These are phyloP conservation scores for Diabrotica undecimpunctata DNA, from an alignment of 1,140 invertebrate genomes.

Conservation along the genomic window DNA sequence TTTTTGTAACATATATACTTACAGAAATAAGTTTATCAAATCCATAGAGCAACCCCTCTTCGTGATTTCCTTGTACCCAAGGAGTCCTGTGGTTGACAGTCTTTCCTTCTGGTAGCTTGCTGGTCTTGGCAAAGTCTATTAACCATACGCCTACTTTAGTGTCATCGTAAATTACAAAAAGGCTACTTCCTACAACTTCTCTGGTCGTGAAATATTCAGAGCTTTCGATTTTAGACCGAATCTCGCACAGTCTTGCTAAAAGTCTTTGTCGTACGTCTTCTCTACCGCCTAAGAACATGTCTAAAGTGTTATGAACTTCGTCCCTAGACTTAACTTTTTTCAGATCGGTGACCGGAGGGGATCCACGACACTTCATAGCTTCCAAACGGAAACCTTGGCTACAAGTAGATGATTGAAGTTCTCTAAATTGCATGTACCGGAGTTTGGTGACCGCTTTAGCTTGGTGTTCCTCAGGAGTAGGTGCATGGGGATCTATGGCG, in stretches of 20 bases:
- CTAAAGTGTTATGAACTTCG: constrained; percentile 76
- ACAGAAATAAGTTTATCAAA: constrained; percentile 78
- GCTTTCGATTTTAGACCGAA: constrained; percentile 74
- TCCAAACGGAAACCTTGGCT: constrained; percentile 94
- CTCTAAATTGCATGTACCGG: constrained; percentile 93
- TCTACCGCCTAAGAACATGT: constrained; percentile 69
- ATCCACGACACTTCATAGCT: constrained; percentile 81
- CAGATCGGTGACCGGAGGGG: constrained; percentile 69
- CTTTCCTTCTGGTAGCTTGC: constrained; percentile 66
- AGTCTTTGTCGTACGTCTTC: constrained; percentile 66
- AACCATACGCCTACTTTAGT: constrained; percentile 86
- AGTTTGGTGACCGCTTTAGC: constrained; percentile 83
- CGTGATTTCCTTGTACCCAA: constrained; percentile 89
- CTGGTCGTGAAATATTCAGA: constrained; percentile 86
- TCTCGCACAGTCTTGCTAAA: constrained; percentile 69
- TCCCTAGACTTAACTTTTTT: constrained; percentile 73
- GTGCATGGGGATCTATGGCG: constrained; percentile 82
- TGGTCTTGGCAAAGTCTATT: constrained; percentile 94
- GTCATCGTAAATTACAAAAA: constrained; percentile 90
- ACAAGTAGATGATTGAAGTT: constrained; percentile 88
- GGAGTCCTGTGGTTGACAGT: constrained; percentile 69
- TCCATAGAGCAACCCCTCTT: constrained; percentile 90
- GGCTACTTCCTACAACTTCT: constrained; percentile 92
- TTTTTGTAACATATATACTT: constrained; percentile 38
- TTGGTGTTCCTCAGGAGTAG: constrained; percentile 76